Conservation (phyloP, 2,797 vertebrate species). For the Siniperca scherzeri region DNA sequence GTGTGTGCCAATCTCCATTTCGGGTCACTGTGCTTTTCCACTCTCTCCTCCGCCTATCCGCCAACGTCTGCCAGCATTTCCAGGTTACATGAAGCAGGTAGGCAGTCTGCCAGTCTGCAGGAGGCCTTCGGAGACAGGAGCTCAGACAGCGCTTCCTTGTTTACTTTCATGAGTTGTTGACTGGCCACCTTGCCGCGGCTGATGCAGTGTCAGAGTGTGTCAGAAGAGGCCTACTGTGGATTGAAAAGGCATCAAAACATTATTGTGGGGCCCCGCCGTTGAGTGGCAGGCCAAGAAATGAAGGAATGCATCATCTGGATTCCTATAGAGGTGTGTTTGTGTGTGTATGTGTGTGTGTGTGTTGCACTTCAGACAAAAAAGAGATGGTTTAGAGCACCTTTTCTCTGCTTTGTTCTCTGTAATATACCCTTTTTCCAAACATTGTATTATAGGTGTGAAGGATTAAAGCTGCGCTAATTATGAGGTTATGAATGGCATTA, state of each 20-base stretch:
- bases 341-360: conserved; percentile 7
- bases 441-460: conserved; percentile 63
- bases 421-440: conserved; percentile 40
- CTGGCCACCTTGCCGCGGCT: conserved; percentile 47
- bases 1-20: conserved; percentile 11
- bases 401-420: conserved; percentile 32
- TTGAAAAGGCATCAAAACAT: conserved; percentile 62
- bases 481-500: conserved; percentile 61
- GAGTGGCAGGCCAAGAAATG: conserved; percentile 51
- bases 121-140: conserved; percentile 52
- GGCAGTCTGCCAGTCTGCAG: conserved; percentile 53
- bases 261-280: conserved; percentile 26
- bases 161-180: conserved; percentile 67
- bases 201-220: conserved; percentile 46
- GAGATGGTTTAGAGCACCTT: conserved; percentile 14
- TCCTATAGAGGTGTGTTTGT: conserved; percentile 19
- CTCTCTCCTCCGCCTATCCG: not conserved
- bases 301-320: conserved; percentile 26
- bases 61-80: conserved; percentile 34
- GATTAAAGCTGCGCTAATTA: conserved; percentile 65
- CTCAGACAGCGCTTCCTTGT: conserved; percentile 54
- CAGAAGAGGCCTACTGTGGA: conserved; percentile 28
- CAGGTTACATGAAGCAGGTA: conserved; percentile 40
- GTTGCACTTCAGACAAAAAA: conserved; percentile 21
- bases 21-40: conserved; percentile 34